Evolutionary conservation across 1,140 invertebrate species (phyloP).

Genomic region (Coenobita brevimanus): DNA sequence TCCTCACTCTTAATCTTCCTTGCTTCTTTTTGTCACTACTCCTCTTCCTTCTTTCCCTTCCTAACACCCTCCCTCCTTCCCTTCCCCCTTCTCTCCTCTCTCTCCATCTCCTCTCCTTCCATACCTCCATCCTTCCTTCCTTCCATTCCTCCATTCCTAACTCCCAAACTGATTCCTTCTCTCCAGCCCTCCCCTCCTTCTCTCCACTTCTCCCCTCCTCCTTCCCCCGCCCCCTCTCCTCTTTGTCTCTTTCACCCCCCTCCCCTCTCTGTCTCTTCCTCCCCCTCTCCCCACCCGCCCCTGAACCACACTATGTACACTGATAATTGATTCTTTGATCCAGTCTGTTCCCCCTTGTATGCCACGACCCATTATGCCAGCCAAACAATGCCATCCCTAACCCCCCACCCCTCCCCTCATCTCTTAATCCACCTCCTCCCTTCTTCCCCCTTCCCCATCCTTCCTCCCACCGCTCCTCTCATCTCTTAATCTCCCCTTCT

Average conservation of each 20-base stretch:
- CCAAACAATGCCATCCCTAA: neutral
- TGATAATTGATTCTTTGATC: slow-evolving; percentile 52
- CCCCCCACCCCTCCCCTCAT: neutral
- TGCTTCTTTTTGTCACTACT: neutral
- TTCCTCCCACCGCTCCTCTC: too few relatives aligned
- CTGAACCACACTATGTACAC: slow-evolving; percentile 20
- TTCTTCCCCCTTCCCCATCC: too few relatives aligned
- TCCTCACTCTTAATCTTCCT: neutral
- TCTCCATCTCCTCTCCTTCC: neutral
- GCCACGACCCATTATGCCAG: too few relatives aligned
- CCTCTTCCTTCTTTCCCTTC: neutral
- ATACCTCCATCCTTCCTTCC: neutral
- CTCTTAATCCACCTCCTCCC: too few relatives aligned
- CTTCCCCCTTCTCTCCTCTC: neutral
- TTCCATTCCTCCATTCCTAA: too few relatives aligned
- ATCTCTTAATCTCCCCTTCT: too few relatives aligned
- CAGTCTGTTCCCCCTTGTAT: neutral
- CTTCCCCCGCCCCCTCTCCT: too few relatives aligned
- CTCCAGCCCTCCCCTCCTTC: too few relatives aligned
- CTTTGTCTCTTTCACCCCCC: neutral
- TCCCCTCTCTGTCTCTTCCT: slow-evolving; percentile 4
- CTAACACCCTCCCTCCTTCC: neutral
- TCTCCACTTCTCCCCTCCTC: too few relatives aligned
- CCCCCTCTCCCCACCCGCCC: slow-evolving; percentile 8
- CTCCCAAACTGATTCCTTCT: too few relatives aligned